phyloP scores from a whole-genome alignment of 2,113 vertebrate species.

The Herpetotheres cachinnans region DNA sequence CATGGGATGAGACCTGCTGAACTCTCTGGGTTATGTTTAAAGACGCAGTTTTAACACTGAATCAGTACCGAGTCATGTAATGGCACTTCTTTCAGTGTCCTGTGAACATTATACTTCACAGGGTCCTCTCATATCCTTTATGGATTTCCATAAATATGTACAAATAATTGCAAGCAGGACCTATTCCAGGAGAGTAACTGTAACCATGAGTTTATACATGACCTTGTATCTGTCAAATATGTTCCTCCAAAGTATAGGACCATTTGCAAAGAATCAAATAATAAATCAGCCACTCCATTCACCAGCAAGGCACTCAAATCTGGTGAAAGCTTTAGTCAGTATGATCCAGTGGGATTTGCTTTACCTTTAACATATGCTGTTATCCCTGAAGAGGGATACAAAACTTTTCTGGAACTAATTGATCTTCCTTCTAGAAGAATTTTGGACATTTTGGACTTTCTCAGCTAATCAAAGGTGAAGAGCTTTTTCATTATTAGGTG shows the following conservation, averaged over 20 bases:
- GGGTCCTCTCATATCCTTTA: neutral
- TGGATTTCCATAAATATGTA: neutral
- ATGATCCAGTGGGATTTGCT: neutral
- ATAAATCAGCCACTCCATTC: neutral
- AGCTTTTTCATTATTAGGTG: neutral
- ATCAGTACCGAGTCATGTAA: neutral
- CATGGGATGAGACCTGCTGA: neutral
- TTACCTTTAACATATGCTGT: neutral
- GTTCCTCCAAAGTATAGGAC: neutral
- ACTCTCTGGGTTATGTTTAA: neutral
- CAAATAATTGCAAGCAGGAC: neutral
- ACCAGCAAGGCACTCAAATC: neutral
- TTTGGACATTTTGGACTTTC: neutral
- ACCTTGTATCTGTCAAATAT: neutral
- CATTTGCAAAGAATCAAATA: neutral
- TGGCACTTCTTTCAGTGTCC: neutral
- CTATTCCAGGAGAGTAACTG: neutral
- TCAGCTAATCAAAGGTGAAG: slow-evolving; percentile 28
- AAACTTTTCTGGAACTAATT: neutral
- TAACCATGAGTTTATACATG: neutral
- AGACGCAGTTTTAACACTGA: neutral
- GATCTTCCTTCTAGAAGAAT: neutral
- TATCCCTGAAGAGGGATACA: neutral
- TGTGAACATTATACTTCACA: neutral
- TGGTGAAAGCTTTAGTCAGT: neutral